phyloP scores from a whole-genome alignment of 2,113 vertebrate species.

The Hylia prasina region DNA sequence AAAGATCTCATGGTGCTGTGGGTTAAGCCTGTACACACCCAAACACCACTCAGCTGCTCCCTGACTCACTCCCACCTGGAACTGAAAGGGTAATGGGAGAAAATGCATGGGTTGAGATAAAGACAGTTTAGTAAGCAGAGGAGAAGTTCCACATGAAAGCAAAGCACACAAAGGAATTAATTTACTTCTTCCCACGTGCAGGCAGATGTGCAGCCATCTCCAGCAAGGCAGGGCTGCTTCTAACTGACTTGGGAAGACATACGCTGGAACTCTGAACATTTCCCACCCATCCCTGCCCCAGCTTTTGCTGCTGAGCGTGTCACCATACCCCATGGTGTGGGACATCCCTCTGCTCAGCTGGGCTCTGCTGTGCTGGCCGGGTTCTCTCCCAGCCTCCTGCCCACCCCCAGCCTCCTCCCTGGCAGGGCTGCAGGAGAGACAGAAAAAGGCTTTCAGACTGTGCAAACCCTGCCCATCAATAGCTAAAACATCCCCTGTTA shows the following conservation, averaged over 20 bases:
- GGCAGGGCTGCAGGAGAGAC: rapidly evolving
- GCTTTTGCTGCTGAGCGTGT: not conserved
- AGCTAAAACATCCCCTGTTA: not conserved
- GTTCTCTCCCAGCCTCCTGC: not conserved
- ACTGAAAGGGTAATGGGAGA: not conserved
- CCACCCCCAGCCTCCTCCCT: not conserved
- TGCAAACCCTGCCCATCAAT: not conserved
- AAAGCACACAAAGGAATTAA: not conserved
- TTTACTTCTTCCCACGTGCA: not conserved
- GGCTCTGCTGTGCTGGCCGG: not conserved
- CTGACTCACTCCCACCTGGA: not conserved
- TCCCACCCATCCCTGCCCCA: not conserved
- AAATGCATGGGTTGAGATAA: not conserved
- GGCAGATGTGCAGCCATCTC: not conserved
- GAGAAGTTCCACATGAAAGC: not conserved
- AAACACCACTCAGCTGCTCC: not conserved
- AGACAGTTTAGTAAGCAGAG: not conserved
- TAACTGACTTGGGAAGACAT: not conserved
- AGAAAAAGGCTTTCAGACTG: not conserved
- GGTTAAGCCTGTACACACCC: not conserved
- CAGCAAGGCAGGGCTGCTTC: not conserved
- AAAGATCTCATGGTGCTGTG: not conserved
- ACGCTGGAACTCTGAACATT: rapidly evolving
- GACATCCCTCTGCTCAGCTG: not conserved
- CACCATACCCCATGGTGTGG: not conserved